These are phyloP conservation scores for Nasonia oneida DNA, from an alignment of 2,888 invertebrate species.

Conservation along the genomic window DNA sequence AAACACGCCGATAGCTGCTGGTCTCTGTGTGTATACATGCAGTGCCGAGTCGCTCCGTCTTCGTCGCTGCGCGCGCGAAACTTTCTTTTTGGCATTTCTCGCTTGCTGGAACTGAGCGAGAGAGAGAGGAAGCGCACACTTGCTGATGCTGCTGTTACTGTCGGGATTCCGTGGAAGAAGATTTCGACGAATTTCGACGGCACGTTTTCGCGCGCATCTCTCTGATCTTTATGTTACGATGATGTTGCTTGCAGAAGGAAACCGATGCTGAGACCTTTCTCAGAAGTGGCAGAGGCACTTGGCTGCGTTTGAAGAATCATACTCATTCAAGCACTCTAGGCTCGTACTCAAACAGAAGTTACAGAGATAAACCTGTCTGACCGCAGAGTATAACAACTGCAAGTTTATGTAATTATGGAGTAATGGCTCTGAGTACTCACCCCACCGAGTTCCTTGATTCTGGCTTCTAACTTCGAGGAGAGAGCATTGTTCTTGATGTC, in stretches of 20 bases:
- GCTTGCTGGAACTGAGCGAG: background rate
- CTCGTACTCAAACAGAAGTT: background rate
- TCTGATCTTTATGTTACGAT: background rate
- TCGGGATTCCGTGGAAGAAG: conserved; percentile 10
- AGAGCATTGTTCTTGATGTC: conserved; percentile 87
- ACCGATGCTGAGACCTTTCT: background rate
- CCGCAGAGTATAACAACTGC: background rate
- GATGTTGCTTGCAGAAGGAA: background rate
- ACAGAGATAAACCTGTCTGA: conserved; percentile 15
- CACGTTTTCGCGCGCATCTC: background rate
- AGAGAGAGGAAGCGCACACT: conserved; percentile 9
- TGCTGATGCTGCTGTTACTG: conserved; percentile 17
- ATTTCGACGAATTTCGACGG: conserved; percentile 2
- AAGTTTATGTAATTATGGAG: conserved; percentile 42
- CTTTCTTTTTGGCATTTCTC: conserved; percentile 59
- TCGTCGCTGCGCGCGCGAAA: conserved; percentile 24
- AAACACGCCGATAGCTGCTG: background rate
- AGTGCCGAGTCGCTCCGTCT: conserved; percentile 33
- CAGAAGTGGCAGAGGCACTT: background rate
- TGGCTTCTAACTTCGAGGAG: conserved; percentile 84
- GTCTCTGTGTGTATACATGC: background rate
- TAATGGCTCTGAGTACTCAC: conserved; percentile 80
- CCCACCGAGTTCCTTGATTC: conserved; percentile 87
- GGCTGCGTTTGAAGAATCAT: background rate
- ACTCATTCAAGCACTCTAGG: background rate